Conservation (phyloP, 2,888 invertebrate genomes). For the Athalia circularis region DNA sequence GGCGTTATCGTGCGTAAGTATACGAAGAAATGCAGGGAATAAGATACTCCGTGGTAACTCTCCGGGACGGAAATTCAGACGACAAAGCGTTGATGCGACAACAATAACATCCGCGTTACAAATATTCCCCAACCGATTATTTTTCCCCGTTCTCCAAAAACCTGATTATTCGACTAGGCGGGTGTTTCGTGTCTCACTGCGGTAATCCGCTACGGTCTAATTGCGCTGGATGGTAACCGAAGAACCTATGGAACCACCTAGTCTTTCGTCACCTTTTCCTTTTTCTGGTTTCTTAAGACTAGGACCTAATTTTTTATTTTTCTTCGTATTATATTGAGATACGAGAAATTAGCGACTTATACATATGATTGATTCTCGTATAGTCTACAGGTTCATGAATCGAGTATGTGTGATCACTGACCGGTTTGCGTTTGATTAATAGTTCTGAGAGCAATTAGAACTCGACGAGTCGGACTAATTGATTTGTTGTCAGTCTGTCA, state of each 20-base stretch:
- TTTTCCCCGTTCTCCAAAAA: neutral
- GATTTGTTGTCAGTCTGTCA: neutral
- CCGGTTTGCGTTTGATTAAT: neutral
- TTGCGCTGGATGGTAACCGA: conserved; percentile 37
- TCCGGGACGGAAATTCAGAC: neutral
- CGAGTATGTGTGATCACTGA: too few relatives aligned
- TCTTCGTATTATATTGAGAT: neutral
- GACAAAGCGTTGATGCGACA: neutral
- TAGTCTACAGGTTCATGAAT: too few relatives aligned
- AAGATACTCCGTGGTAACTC: neutral
- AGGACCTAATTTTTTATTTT: too few relatives aligned
- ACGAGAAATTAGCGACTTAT: too few relatives aligned
- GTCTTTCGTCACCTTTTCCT: conserved; percentile 13
- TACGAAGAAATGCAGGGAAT: conserved; percentile 1
- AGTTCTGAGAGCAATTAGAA: neutral
- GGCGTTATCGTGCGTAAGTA: neutral
- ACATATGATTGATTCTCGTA: too few relatives aligned
- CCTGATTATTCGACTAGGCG: neutral
- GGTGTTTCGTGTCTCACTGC: conserved; percentile 23
- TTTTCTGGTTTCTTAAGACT: neutral
- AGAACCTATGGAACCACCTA: conserved; percentile 31
- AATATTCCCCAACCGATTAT: neutral
- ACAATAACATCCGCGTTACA: neutral
- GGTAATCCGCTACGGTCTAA: conserved; percentile 40
- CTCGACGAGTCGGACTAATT: neutral